Base-by-base conservation (phyloP, 2,113 vertebrate genomes). In the Sphyrna mokarran region DNA sequence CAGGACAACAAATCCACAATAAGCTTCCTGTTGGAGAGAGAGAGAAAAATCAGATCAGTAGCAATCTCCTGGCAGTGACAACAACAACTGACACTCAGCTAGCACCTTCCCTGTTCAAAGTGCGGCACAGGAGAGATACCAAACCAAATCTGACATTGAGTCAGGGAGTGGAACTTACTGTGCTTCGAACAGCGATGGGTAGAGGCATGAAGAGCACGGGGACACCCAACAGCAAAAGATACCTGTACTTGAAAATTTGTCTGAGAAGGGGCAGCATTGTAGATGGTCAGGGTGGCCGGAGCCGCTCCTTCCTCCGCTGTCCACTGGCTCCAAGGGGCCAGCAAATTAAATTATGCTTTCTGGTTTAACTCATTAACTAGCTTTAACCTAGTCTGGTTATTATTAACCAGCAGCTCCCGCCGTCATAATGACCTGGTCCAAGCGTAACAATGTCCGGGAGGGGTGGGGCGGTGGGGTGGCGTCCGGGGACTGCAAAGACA, bases 1-100 rank as follows among this genome's bases (percentile, higher is more conserved):
- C 96, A 98, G 96, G 95, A 99, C 98, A 96, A 99, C 96, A 54
- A 98, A 99, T 9, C 97, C 98, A 94, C 99, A 99, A 96, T 96
- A 97, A 97, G 98, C 98, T 96, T 98, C 98, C 99, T 99, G 97
- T 87, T 97, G 96, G 18, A 87, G 3, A 94, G 96, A 0, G 63
- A 70, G 96, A 95, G 90, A 95, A 96, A 96, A 20, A 4, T 3
- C n/a, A 40, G n/a, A 22, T 83, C 80, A 83, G 2, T 0, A 33
- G 29, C 26, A 29, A 26, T 4, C 33, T 10, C 76, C 11, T 16
- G 4, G 14, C 37, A n/a, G 95, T 95, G 18, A 68, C 0, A 13
- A 95, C 80, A 69, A 69, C 78, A 76, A 76, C 91, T 96, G 96
- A 37, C 63, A 69, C 95, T 68, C n/a, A 95, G 96, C 94, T 33